A percentile compares a stretch with the other conserved stretches of the same genome.
Conservation (phyloP, 64 coral and sea anemone species). For the Montipora cactus region DNA sequence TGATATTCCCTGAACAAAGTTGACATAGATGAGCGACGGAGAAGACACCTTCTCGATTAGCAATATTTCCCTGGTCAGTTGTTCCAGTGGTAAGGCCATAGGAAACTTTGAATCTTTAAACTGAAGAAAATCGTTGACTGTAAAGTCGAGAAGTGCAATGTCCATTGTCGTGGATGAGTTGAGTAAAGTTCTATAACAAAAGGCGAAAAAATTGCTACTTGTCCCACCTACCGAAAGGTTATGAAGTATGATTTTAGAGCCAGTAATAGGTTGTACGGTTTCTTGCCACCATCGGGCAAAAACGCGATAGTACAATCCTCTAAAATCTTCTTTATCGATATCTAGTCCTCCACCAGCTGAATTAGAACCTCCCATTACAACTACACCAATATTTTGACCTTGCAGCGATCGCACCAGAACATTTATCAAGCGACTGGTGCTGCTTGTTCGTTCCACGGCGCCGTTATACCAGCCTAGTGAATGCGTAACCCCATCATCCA, state of each 20-base stretch:
- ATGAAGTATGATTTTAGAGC: background rate
- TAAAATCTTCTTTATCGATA: background rate
- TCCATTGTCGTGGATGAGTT: background rate
- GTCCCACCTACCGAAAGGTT: constrained; percentile 27
- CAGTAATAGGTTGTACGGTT: constrained; percentile 1
- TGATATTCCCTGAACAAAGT: background rate
- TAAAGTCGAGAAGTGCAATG: constrained; percentile 27
- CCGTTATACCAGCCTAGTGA: background rate
- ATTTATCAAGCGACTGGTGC: background rate
- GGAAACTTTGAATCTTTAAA: constrained; percentile 26
- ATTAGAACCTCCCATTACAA: constrained; percentile 23
- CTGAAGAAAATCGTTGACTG: constrained; percentile 30
- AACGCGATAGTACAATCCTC: constrained; percentile 25
- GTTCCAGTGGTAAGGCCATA: constrained; percentile 16
- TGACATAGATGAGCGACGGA: background rate
- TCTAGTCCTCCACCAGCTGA: constrained; percentile 42
- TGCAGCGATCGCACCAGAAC: constrained; percentile 13
- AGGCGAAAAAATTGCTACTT: constrained; percentile 27
- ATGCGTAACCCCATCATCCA: background rate
- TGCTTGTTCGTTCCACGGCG: background rate
- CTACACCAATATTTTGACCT: background rate
- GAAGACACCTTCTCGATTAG: background rate
- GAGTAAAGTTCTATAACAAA: constrained; percentile 17
- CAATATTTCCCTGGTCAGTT: constrained; percentile 16
- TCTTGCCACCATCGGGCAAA: constrained; percentile 27